Evolutionary conservation across 2,888 invertebrate genomes (phyloP).

Genomic region (Polydrusus pterygomalis): DNA sequence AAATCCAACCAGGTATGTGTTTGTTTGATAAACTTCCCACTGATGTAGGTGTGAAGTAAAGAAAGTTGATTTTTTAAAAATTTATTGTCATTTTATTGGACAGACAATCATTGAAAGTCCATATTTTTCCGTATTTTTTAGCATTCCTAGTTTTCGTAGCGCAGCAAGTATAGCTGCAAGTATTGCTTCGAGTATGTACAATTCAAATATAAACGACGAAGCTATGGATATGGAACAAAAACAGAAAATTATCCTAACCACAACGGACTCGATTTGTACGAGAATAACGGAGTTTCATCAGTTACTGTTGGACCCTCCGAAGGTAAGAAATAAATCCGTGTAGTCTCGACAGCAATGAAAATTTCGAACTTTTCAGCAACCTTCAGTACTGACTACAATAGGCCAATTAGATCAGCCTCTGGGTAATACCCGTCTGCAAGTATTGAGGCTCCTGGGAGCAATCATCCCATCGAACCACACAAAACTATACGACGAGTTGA

Average conservation of each 20-base stretch:
- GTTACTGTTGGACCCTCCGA: slow-evolving; percentile 81
- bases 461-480: slow-evolving; percentile 82
- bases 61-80: no score
- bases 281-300: slow-evolving; percentile 82
- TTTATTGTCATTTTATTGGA: no score
- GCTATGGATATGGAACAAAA: slow-evolving; percentile 75
- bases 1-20: slow-evolving; percentile 71
- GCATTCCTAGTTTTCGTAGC: slow-evolving; percentile 38
- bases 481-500: slow-evolving; percentile 80
- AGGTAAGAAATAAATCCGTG: slow-evolving; percentile 71
- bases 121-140: neutral
- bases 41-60: no score
- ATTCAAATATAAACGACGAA: slow-evolving; percentile 70
- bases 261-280: slow-evolving; percentile 78
- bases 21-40: no score
- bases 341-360: no score
- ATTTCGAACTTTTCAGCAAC: slow-evolving; percentile 73
- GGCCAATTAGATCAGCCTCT: slow-evolving; percentile 84
- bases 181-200: slow-evolving; percentile 64
- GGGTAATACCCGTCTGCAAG: slow-evolving; percentile 87
- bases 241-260: slow-evolving; percentile 77
- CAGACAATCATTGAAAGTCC: no score
- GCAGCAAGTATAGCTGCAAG: slow-evolving; percentile 61
- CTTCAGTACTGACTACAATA: slow-evolving; percentile 80
- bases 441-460: slow-evolving; percentile 85